Base-by-base conservation (phyloP, 2,888 invertebrate species). In the Ophion costatus region DNA sequence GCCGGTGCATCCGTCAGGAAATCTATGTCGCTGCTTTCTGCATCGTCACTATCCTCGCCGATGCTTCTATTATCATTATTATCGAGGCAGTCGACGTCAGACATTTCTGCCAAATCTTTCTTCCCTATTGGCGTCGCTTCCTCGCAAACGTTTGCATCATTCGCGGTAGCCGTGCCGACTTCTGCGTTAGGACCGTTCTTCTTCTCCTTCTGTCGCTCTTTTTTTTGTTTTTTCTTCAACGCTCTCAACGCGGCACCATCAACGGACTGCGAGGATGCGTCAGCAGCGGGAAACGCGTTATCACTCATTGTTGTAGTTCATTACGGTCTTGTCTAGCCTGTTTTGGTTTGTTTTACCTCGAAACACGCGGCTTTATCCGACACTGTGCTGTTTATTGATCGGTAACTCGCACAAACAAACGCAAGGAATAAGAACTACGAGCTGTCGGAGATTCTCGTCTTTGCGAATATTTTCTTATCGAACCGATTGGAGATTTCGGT, bases 201-300 rank as follows among this genome's bases (percentile, higher is more conserved):
- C 24, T 81, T 86, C 20, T 73, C 80, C 6, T 70, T 82, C 51
- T 86, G 87, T 67, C 70, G 38, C n/a, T 67, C 79, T 64, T 87
- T 87, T 45, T 87, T 87, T 10, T 80, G 24, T 70, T 83, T 83
- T 59, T 84, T 87, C 57, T 76, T 87, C 45, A 42, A 51, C 3
- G 69, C 82, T 29, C 79, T 85, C 4, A 14, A 1, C 51, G 24
- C 38, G 10, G 57, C 0, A 0, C n/a, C 14, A 2, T n/a, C 33
- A 1, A n/a, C 22, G 7, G 4, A 24, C 51, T 51, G 17, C 24
- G 24, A 14, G 10, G 66, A 42, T 29, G 20, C 11, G 11, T 20
- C 20, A 67, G 20, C 38, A 14, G 24, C 29, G 2, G 63, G 17
- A 4, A 0, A 7, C 9, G 24, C 29, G 29, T 63, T 33, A 63